phyloP scores from a whole-genome alignment of 2,888 invertebrate genomes.

The Leucoma salicis region DNA sequence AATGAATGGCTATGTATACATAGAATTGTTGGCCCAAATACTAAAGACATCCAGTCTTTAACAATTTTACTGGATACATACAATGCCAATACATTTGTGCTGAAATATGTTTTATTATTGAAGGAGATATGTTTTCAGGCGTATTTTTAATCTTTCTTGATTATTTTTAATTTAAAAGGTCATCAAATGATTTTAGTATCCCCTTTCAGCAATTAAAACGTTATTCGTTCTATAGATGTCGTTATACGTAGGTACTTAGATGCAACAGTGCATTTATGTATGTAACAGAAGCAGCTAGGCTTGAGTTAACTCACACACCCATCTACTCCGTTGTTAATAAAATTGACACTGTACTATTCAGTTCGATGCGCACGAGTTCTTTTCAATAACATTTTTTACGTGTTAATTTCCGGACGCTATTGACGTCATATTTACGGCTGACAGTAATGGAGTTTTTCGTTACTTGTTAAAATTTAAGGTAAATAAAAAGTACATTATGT shows the following conservation, averaged over 20 bases:
- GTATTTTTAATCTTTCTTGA: too few relatives aligned
- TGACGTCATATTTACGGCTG: conserved; percentile 54
- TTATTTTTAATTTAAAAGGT: too few relatives aligned
- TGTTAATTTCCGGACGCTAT: conserved; percentile 48
- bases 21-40: conserved; percentile 24
- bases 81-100: too few relatives aligned
- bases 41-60: conserved; percentile 22
- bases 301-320: too few relatives aligned
- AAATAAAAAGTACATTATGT: background rate
- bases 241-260: too few relatives aligned
- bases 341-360: conserved; percentile 28
- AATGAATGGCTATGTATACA: conserved; percentile 12
- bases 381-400: conserved; percentile 45
- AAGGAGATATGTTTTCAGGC: too few relatives aligned
- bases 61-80: conserved; percentile 17
- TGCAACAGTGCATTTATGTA: background rate
- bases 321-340: conserved; percentile 5
- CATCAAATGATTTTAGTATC: too few relatives aligned
- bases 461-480: conserved; percentile 8
- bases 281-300: conserved; percentile 1
- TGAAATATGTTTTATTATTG: too few relatives aligned
- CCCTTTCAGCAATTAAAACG: too few relatives aligned
- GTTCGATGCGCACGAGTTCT: conserved; percentile 51
- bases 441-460: conserved; percentile 10
- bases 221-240: too few relatives aligned